Conservation (phyloP, 2,888 invertebrate genomes). For the Meghimatium bilineatum region DNA sequence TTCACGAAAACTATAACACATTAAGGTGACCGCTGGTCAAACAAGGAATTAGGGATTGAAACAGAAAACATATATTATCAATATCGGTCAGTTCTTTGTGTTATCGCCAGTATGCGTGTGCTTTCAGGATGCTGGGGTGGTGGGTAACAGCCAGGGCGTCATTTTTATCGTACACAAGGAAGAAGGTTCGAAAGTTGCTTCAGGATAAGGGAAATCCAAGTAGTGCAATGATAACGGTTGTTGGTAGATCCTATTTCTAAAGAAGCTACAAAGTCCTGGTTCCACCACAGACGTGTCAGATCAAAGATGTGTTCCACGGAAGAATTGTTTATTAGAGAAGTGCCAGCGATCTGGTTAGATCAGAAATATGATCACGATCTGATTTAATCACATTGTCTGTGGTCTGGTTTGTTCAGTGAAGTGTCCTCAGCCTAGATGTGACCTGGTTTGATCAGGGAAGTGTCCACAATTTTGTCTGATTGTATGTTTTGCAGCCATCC, state of each 20-base stretch:
- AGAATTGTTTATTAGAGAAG: no score
- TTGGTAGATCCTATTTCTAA: neutral
- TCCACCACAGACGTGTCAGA: no score
- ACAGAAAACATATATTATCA: neutral
- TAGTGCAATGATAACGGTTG: neutral
- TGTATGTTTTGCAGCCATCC: no score
- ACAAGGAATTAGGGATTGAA: neutral
- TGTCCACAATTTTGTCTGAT: no score
- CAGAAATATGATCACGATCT: neutral
- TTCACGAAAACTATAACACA: neutral
- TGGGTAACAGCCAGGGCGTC: neutral
- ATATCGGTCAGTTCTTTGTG: neutral
- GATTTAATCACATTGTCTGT: neutral
- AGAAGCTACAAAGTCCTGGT: neutral
- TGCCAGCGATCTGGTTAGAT: no score
- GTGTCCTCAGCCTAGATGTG: no score
- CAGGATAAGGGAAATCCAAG: neutral
- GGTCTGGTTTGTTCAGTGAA: no score
- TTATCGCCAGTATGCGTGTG: constrained; percentile 1
- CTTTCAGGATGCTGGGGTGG: constrained; percentile 15
- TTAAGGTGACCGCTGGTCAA: neutral
- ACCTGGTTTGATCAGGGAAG: no score
- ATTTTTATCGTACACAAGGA: neutral
- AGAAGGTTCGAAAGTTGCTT: neutral
- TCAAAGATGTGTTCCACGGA: no score